Base-by-base conservation (phyloP, 1,140 invertebrate species). In the Acarapis woodi region DNA sequence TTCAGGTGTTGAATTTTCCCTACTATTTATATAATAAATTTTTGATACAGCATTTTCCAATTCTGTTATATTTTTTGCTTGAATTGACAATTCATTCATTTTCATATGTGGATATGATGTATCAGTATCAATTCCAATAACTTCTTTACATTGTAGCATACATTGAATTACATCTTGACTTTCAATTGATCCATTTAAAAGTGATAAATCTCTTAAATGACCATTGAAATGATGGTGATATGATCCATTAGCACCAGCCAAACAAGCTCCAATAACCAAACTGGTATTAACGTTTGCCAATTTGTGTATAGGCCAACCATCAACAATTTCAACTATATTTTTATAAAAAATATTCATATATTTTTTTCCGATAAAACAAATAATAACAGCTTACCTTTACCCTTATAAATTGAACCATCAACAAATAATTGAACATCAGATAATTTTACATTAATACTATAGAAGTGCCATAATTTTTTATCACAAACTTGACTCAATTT, bases 291-390 rank as follows among this genome's bases (percentile, higher is more conserved):
- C 67, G 9, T 72, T 79, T 42, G 82, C 78, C 0, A 82, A 78
- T 18, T 79, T 76, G 55, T 97, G 90, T 10, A 97, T 61, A n/a
- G 90, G 87, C 88, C 88, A 97, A 56, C 97, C 90, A 56, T 97
- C 88, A 50, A 97, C 83, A 21, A 96, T 78, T 55, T 96, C 87
- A 0, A 83, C 79, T 48, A 85, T 87, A 44, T 71, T 71, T 51
- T 73, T 70, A 46, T 77, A n/a, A n/a, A n/a, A n/a, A n/a, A n/a
- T n/a, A n/a, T n/a, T n/a, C n/a, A n/a, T n/a, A n/a, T n/a, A n/a
- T n/a, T n/a, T n/a, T n/a, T n/a, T n/a, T n/a, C n/a, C n/a, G n/a
- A n/a, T n/a, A n/a, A n/a, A n/a, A n/a, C n/a, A n/a, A n/a, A n/a
- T n/a, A n/a, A n/a, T n/a, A n/a, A n/a, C n/a, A n/a, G n/a, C n/a